These are phyloP conservation scores for Pygoscelis adeliae DNA, from an alignment of 2,113 vertebrate genomes.

Conservation along the genomic window DNA sequence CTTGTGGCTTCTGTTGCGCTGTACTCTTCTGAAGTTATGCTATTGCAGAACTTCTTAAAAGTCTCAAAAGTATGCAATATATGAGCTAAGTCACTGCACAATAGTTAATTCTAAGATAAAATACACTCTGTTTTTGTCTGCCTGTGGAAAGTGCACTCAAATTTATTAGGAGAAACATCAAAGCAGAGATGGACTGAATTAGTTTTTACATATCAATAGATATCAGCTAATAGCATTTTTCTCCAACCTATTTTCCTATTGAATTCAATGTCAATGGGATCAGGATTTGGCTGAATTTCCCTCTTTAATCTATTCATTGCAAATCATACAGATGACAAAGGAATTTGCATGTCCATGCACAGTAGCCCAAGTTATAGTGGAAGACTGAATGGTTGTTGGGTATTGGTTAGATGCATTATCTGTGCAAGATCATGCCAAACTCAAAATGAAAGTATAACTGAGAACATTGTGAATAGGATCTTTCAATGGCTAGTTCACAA, in stretches of 20 bases:
- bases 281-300: constrained; percentile 31
- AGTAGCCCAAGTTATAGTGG: neutral
- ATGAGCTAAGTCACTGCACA: constrained; percentile 27
- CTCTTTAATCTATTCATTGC: constrained; percentile 28
- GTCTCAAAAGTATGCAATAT: neutral
- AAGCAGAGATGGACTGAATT: constrained; percentile 61
- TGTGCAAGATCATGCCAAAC: constrained; percentile 53
- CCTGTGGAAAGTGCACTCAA: constrained; percentile 10
- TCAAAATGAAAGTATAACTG: constrained; percentile 35
- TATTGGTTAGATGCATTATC: constrained; percentile 50
- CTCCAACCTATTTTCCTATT: constrained; percentile 25
- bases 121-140: constrained; percentile 54
- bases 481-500: neutral
- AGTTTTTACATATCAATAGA: constrained; percentile 59
- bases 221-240: constrained; percentile 45
- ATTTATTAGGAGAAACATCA: constrained; percentile 56
- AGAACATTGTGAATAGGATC: neutral
- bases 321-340: constrained; percentile 20
- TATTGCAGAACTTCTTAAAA: neutral
- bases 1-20: neutral
- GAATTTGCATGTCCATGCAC: constrained; percentile 40
- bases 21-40: neutral
- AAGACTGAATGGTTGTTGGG: neutral
- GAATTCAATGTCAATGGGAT: constrained; percentile 42
- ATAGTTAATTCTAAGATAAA: constrained; percentile 1